These are phyloP conservation scores for Thamnaconus septentrionalis DNA, from an alignment of 2,113 vertebrate genomes.

Conservation along the genomic window DNA sequence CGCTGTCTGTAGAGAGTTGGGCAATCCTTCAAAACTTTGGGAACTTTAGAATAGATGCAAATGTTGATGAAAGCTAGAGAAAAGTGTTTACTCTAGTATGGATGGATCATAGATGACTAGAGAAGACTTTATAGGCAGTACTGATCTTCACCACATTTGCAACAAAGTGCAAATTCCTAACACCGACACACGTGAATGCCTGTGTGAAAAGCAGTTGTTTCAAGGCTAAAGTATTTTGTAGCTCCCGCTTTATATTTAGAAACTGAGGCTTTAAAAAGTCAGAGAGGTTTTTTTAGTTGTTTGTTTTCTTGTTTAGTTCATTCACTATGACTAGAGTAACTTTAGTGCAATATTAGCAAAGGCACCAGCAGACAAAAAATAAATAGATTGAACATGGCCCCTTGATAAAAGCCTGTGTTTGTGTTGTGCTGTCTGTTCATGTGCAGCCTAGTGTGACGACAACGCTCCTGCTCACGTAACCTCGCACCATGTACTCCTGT, in stretches of 20 bases:
- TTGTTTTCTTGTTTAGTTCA: too few species aligned
- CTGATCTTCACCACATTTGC: background rate
- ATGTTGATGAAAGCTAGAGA: too few species aligned
- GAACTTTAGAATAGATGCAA: background rate
- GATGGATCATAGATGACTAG: background rate
- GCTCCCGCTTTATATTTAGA: constrained; percentile 11
- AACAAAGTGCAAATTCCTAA: constrained; percentile 7
- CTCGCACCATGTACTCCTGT: constrained; percentile 11
- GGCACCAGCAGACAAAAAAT: constrained; percentile 21
- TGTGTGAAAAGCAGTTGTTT: constrained; percentile 17
- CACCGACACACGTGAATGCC: constrained; percentile 44
- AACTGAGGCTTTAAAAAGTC: too few species aligned
- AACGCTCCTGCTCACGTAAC: constrained; percentile 13
- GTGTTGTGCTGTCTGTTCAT: too few species aligned
- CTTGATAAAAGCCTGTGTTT: too few species aligned
- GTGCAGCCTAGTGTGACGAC: background rate
- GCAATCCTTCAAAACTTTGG: background rate
- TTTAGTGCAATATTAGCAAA: constrained; percentile 36
- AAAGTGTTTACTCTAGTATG: background rate
- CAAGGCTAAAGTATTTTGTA: constrained; percentile 31
- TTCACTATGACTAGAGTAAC: background rate
- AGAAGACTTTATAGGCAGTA: background rate
- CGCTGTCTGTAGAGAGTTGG: constrained; percentile 13
- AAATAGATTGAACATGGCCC: too few species aligned
- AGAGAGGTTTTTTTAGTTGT: too few species aligned